phyloP scores from a whole-genome alignment of 2,797 vertebrate genomes.

The Lacerta bilineata region DNA sequence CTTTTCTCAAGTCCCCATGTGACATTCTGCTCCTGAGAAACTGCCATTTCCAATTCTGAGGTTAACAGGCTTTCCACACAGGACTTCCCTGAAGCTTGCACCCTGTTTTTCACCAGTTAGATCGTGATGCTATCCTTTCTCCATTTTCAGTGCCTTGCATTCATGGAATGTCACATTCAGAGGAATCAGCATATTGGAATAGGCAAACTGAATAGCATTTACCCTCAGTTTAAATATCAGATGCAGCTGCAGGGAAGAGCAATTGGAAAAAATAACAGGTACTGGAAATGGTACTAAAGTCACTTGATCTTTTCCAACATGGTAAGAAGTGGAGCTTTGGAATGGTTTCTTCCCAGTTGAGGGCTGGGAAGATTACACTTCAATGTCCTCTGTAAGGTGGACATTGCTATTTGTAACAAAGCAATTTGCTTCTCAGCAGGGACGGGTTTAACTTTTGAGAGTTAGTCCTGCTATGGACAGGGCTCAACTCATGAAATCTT shows the following conservation, averaged over 20 bases:
- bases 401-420: background rate
- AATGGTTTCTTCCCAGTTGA: background rate
- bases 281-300: background rate
- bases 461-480: background rate
- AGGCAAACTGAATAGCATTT: background rate
- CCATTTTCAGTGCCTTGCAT: background rate
- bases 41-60: background rate
- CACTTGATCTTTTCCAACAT: background rate
- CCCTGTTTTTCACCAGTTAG: background rate
- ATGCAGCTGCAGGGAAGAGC: background rate
- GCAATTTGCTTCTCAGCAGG: background rate
- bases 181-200: background rate
- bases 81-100: background rate
- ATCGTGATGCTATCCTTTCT: background rate
- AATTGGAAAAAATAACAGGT: background rate
- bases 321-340: background rate
- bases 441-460: background rate
- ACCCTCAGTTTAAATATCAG: background rate
- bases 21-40: background rate
- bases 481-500: background rate
- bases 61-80: background rate
- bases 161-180: background rate
- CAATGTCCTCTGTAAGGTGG: background rate
- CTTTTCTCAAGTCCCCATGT: too few species aligned
- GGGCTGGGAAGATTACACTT: too few species aligned